Conservation (phyloP, 2,888 invertebrate genomes). For the Bedellia somnulentella region DNA sequence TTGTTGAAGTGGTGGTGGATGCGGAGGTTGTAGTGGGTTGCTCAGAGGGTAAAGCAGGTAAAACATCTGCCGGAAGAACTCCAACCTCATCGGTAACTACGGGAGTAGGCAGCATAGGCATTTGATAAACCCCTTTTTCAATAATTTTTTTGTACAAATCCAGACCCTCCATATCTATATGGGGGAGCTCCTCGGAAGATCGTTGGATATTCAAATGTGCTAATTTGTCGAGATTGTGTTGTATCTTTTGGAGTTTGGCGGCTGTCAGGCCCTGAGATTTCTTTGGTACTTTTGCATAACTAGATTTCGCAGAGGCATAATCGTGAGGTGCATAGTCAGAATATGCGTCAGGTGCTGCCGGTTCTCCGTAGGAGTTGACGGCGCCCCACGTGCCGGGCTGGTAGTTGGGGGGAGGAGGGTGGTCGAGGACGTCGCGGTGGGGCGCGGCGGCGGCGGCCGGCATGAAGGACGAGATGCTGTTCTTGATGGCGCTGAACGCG, state of each 20-base stretch:
- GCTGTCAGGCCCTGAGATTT: slow-evolving; percentile 24
- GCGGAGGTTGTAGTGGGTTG: slow-evolving; percentile 2
- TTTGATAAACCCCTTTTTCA: slow-evolving; percentile 20
- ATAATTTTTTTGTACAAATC: slow-evolving; percentile 27
- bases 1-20: slow-evolving; percentile 6
- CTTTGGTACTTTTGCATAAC: not conserved
- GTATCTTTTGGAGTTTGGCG: slow-evolving; percentile 46
- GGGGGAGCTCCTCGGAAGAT: slow-evolving; percentile 33
- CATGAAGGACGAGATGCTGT: slow-evolving; percentile 23
- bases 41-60: slow-evolving; percentile 16
- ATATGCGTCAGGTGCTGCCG: slow-evolving; percentile 32
- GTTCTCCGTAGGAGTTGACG: slow-evolving; percentile 46
- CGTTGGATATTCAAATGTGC: slow-evolving; percentile 31
- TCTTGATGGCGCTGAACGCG: slow-evolving; percentile 44
- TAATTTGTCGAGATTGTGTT: slow-evolving; percentile 33
- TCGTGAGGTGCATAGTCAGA: slow-evolving; percentile 28
- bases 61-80: slow-evolving; percentile 38
- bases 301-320: slow-evolving; percentile 28
- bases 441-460: slow-evolving; percentile 10
- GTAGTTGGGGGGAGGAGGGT: slow-evolving; percentile 28
- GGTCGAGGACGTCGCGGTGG: slow-evolving; percentile 27
- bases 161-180: slow-evolving; percentile 24
- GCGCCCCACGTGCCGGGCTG: slow-evolving; percentile 41
- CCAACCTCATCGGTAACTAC: slow-evolving; percentile 44
- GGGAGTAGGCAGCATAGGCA: slow-evolving; percentile 30